Conservation (phyloP, 2,888 invertebrate species). For the Drosophila helvetica region DNA sequence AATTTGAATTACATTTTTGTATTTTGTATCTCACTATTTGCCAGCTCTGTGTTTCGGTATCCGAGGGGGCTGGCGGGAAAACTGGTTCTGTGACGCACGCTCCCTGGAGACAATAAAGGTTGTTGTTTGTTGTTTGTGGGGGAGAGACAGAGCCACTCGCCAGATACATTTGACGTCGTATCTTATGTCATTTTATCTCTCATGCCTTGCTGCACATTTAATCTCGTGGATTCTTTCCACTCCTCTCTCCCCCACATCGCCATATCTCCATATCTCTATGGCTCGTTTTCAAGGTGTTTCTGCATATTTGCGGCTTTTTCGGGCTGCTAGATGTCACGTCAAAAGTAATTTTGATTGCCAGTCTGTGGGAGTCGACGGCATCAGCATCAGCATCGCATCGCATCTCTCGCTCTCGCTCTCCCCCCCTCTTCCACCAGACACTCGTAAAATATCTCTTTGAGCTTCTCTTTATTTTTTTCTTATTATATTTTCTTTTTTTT, state of each 20-base stretch:
- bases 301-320: slow-evolving; percentile 65
- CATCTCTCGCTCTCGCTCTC: slow-evolving; percentile 13
- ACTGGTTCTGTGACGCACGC: slow-evolving; percentile 75
- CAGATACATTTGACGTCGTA: slow-evolving; percentile 71
- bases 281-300: slow-evolving; percentile 56
- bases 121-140: slow-evolving; percentile 29
- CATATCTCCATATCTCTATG: neutral
- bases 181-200: slow-evolving; percentile 68
- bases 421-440: slow-evolving; percentile 8
- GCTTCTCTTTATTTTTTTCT: slow-evolving; percentile 10
- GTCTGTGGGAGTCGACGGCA: slow-evolving; percentile 38
- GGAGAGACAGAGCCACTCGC: slow-evolving; percentile 42
- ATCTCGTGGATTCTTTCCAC: slow-evolving; percentile 47
- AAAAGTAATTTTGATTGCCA: slow-evolving; percentile 67
- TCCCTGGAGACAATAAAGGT: slow-evolving; percentile 61
- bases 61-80: slow-evolving; percentile 24
- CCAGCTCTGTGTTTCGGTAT: too few species aligned
- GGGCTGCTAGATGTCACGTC: slow-evolving; percentile 58
- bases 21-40: too few species aligned
- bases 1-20: too few species aligned
- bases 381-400: too few species aligned
- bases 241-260: neutral
- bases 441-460: slow-evolving; percentile 32
- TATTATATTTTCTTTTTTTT: slow-evolving; percentile 36
- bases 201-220: slow-evolving; percentile 71